Evolutionary conservation across 2,113 vertebrate species (phyloP).

Genomic region (Gorsachius goisagi): DNA sequence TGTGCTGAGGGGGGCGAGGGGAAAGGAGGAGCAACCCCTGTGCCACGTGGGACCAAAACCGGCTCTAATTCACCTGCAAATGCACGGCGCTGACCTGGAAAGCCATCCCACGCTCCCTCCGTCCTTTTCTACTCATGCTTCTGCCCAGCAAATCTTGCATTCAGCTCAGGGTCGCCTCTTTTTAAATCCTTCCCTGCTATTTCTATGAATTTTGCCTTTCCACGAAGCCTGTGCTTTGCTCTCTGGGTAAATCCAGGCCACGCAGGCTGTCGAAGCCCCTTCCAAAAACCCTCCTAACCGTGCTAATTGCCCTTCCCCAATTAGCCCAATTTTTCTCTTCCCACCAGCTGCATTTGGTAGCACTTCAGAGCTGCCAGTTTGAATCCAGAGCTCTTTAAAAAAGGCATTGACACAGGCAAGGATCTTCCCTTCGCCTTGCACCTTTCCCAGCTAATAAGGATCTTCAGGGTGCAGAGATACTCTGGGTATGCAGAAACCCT

Average conservation of each 20-base stretch:
- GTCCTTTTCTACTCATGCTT: fast-evolving
- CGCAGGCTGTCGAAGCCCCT: neutral
- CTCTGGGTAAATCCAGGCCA: neutral
- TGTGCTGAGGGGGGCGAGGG: neutral
- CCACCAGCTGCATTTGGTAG: neutral
- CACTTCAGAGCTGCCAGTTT: neutral
- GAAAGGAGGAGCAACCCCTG: neutral
- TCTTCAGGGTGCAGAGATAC: fast-evolving
- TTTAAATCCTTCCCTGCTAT: neutral
- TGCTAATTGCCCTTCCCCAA: conserved; percentile 5
- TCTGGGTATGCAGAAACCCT: neutral
- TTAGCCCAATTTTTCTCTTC: conserved; percentile 15
- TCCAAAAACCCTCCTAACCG: neutral
- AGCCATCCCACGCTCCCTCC: neutral
- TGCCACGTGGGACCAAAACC: neutral
- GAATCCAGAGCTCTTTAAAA: neutral
- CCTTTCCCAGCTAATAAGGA: neutral
- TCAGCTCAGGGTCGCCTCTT: neutral
- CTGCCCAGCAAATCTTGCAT: neutral
- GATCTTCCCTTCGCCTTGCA: neutral
- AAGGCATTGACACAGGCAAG: neutral
- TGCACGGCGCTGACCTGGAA: neutral
- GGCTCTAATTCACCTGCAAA: neutral
- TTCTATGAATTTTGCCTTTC: fast-evolving
- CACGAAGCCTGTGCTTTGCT: neutral